Evolutionary conservation across 2,888 invertebrate genomes (phyloP).

Genomic region (Rotaria sp.): DNA sequence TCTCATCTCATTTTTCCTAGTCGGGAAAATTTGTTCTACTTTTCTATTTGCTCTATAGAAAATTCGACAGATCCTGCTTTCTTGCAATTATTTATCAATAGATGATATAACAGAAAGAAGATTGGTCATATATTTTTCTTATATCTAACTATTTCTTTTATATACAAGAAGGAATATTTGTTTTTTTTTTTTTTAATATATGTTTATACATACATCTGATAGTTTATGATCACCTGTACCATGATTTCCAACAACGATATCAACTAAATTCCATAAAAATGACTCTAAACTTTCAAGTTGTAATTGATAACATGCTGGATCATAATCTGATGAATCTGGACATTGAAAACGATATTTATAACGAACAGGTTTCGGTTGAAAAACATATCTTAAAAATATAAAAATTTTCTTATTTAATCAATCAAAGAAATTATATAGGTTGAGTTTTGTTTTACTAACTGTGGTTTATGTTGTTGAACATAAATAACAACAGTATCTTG

Average conservation of each 20-base stretch:
- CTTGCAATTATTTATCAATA: no score
- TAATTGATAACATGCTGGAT: constrained; percentile 37
- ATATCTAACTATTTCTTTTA: no score
- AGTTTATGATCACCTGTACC: neutral
- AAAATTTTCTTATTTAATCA: no score
- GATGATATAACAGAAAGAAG: no score
- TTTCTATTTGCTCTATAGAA: no score
- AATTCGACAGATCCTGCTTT: no score
- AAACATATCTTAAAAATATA: neutral
- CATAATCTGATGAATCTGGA: constrained; percentile 50
- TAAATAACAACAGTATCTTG: neutral
- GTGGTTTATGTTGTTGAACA: constrained; percentile 22
- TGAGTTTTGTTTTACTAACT: neutral
- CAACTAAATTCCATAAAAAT: constrained; percentile 37
- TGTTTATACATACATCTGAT: neutral
- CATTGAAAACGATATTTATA: constrained; percentile 54
- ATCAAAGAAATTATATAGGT: no score
- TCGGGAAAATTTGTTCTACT: no score
- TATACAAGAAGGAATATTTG: no score
- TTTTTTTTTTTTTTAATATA: neutral
- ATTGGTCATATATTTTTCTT: no score
- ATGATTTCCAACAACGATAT: neutral
- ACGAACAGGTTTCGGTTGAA: constrained; percentile 65
- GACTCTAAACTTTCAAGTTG: constrained; percentile 28
- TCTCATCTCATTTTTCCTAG: no score